phyloP scores from a whole-genome alignment of 2,113 vertebrate genomes.

The Cheirogaleus medius region DNA sequence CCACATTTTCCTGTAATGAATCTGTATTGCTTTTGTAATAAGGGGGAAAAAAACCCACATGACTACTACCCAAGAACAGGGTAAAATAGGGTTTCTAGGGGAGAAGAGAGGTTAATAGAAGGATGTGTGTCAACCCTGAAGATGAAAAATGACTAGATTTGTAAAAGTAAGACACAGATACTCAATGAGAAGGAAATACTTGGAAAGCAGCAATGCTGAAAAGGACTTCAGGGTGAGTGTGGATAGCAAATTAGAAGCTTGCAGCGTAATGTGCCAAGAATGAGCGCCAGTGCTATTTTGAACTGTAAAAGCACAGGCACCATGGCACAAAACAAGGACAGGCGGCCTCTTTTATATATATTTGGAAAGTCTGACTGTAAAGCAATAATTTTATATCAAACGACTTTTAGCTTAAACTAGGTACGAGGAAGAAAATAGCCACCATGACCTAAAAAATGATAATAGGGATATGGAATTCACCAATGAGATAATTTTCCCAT shows the following conservation, averaged over 20 bases:
- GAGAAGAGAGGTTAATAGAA: not conserved
- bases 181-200: slow-evolving; percentile 58
- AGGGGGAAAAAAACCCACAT: not conserved
- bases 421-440: slow-evolving; percentile 59
- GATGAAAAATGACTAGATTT: slow-evolving; percentile 27
- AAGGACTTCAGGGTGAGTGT: slow-evolving; percentile 29
- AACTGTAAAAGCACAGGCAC: slow-evolving; percentile 47
- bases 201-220: slow-evolving; percentile 61
- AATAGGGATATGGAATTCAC: not conserved
- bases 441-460: slow-evolving; percentile 56
- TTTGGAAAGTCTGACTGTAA: slow-evolving; percentile 65
- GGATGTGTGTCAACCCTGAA: not conserved
- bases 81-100: not conserved
- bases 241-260: slow-evolving; percentile 66
- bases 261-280: slow-evolving; percentile 57
- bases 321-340: slow-evolving; percentile 66
- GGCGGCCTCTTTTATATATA: slow-evolving; percentile 47
- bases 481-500: not conserved
- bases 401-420: slow-evolving; percentile 66
- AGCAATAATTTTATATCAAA: slow-evolving; percentile 60
- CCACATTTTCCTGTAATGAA: not conserved
- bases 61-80: not conserved
- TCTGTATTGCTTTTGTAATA: not conserved
- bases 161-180: slow-evolving; percentile 8
- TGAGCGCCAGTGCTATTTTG: slow-evolving; percentile 64